A percentile compares a stretch with the other conserved stretches of the same genome.
These are phyloP conservation scores for Anas bahamensis DNA, from an alignment of 2,797 vertebrate species.

Conservation along the genomic window DNA sequence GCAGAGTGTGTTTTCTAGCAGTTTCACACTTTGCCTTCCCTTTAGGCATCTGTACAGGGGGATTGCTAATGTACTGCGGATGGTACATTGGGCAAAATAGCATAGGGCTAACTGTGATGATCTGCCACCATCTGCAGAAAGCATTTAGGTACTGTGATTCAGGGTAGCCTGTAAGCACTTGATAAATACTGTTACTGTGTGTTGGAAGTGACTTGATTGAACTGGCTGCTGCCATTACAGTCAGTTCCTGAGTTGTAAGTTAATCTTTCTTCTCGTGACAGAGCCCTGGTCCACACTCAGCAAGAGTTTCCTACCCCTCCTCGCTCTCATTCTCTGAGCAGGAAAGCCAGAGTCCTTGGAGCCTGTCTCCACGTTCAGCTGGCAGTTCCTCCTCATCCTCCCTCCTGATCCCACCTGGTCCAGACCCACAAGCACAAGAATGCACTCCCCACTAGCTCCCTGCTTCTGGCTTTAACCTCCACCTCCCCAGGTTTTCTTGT, in stretches of 20 bases:
- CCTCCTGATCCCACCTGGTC: not conserved
- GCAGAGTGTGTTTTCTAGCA: not conserved
- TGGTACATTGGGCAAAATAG: not conserved
- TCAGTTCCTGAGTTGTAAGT: not conserved
- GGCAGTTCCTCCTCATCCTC: not conserved
- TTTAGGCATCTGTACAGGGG: not conserved
- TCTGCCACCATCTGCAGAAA: conserved; percentile 1
- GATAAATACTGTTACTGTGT: not conserved
- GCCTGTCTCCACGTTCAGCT: not conserved
- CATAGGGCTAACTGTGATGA: not conserved
- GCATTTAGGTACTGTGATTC: not conserved
- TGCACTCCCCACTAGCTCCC: not conserved
- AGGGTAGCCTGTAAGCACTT: not conserved
- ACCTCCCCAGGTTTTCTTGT: not conserved
- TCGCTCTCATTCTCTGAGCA: not conserved
- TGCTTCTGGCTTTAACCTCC: not conserved
- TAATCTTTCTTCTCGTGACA: not conserved
- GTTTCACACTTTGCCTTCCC: not conserved
- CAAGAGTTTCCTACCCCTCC: not conserved
- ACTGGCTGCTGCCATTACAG: not conserved
- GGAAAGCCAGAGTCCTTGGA: not conserved
- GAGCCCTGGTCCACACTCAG: not conserved
- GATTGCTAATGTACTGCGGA: not conserved
- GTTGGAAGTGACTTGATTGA: conserved; percentile 16
- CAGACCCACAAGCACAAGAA: not conserved